These are phyloP conservation scores for Paratrypauchen microcephalus DNA, from an alignment of 2,797 vertebrate genomes.

Conservation along the genomic window DNA sequence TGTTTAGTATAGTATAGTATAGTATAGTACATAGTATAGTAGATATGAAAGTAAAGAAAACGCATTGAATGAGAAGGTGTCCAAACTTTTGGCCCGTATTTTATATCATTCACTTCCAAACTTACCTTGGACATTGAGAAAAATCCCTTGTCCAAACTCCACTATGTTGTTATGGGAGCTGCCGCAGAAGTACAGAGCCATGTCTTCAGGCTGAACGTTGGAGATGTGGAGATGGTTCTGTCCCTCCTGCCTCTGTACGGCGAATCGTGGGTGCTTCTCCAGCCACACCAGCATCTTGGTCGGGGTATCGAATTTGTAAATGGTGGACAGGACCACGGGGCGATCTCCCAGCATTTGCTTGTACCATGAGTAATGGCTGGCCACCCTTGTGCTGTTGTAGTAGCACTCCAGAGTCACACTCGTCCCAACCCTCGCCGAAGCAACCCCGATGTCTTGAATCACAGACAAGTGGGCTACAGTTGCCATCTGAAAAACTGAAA, in stretches of 20 bases:
- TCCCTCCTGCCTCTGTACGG: constrained; percentile 32
- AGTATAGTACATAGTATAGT: no score
- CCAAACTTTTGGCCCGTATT: no score
- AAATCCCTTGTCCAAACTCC: constrained; percentile 59
- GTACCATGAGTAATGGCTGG: constrained; percentile 72
- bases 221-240: constrained; percentile 55
- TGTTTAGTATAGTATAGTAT: no score
- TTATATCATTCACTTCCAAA: neutral
- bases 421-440: constrained; percentile 33
- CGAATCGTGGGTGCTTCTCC: constrained; percentile 41
- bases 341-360: constrained; percentile 44
- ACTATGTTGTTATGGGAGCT: constrained; percentile 57
- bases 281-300: constrained; percentile 27
- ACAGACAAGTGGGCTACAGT: constrained; percentile 6
- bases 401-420: constrained; percentile 52
- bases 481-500: constrained; percentile 9
- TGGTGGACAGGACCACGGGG: constrained; percentile 47
- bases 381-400: constrained; percentile 39
- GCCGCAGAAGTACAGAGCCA: constrained; percentile 67
- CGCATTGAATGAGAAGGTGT: no score
- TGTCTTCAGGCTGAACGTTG: constrained; percentile 48
- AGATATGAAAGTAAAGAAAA: no score
- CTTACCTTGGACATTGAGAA: constrained; percentile 64
- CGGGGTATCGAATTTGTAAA: constrained; percentile 48
- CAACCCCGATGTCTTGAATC: constrained; percentile 23